phyloP scores from a whole-genome alignment of 2,888 invertebrate species.

The Nycteola revayana region DNA sequence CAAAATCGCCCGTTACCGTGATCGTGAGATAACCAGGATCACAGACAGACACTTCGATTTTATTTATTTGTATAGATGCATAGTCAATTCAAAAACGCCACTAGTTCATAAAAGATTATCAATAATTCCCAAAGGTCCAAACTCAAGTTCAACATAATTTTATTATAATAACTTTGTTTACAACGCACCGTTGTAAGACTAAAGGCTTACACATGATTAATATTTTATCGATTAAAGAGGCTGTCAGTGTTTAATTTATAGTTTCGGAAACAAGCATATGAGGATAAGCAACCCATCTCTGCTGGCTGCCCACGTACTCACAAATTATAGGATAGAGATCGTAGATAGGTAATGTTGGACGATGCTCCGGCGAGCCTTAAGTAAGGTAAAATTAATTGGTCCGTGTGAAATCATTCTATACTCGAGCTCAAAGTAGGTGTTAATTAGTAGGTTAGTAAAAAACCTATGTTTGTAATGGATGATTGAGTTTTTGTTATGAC shows the following conservation, averaged over 20 bases:
- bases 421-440: not conserved
- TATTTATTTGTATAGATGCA: too few species aligned
- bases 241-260: constrained; percentile 1
- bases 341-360: constrained; percentile 5
- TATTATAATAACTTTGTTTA: too few species aligned
- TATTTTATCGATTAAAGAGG: not conserved
- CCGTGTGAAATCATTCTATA: not conserved
- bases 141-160: too few species aligned
- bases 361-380: constrained; percentile 10
- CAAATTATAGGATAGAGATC: not conserved
- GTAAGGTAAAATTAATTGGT: not conserved
- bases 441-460: constrained; percentile 2
- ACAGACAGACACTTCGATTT: too few species aligned
- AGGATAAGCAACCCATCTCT: not conserved
- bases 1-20: too few species aligned
- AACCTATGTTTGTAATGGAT: too few species aligned
- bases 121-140: too few species aligned
- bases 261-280: not conserved
- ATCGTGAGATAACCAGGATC: too few species aligned
- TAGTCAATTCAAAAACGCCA: too few species aligned
- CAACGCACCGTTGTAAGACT: not conserved
- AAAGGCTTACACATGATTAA: not conserved
- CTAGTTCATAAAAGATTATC: too few species aligned
- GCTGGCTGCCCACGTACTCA: not conserved
- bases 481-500: too few species aligned